Percentiles rank a stretch among this genome's conserved stretches.
Evolutionary conservation across 1,140 invertebrate species (phyloP).

Genomic region (Zaprionus taronus): DNA sequence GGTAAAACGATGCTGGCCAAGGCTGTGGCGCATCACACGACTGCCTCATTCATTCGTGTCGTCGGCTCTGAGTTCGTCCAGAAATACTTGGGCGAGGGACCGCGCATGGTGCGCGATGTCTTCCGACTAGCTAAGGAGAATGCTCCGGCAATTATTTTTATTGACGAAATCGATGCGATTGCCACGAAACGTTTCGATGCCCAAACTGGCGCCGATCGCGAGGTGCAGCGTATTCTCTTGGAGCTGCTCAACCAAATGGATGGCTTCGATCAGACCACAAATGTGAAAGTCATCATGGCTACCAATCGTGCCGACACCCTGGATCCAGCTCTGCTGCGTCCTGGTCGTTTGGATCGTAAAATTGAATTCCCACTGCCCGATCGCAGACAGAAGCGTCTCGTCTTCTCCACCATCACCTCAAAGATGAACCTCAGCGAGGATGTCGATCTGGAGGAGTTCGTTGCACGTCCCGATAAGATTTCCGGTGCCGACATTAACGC

Average conservation of each 20-base stretch:
- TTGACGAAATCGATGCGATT: slow-evolving; percentile 99
- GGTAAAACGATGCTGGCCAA: slow-evolving; percentile 99
- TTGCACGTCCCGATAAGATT: slow-evolving; percentile 98
- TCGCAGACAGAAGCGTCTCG: slow-evolving; percentile 97
- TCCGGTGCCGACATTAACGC: slow-evolving; percentile 99
- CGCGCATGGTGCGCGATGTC: slow-evolving; percentile 99
- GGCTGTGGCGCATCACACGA: slow-evolving; percentile 98
- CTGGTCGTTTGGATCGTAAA: slow-evolving; percentile 98
- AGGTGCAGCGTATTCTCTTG: slow-evolving; percentile 98
- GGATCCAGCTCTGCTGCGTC: slow-evolving; percentile 98
- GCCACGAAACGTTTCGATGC: slow-evolving; percentile 99
- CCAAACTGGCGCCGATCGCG: slow-evolving; percentile 99
- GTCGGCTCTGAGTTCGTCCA: slow-evolving; percentile 99
- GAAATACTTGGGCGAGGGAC: slow-evolving; percentile 99
- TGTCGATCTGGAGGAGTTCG: slow-evolving; percentile 99
- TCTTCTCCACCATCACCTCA: slow-evolving; percentile 98
- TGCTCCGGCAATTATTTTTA: slow-evolving; percentile 99
- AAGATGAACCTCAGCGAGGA: slow-evolving; percentile 99
- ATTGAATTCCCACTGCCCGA: slow-evolving; percentile 99
- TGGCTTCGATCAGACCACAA: slow-evolving; percentile 99
- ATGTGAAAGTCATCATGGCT: slow-evolving; percentile 99
- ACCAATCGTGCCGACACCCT: slow-evolving; percentile 98
- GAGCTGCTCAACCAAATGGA: slow-evolving; percentile 99
- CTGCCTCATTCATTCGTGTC: slow-evolving; percentile 99
- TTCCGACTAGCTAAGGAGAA: slow-evolving; percentile 99